Evolutionary conservation across 2,797 vertebrate species (phyloP).

Genomic region (Poeciliopsis paucimaculata): DNA sequence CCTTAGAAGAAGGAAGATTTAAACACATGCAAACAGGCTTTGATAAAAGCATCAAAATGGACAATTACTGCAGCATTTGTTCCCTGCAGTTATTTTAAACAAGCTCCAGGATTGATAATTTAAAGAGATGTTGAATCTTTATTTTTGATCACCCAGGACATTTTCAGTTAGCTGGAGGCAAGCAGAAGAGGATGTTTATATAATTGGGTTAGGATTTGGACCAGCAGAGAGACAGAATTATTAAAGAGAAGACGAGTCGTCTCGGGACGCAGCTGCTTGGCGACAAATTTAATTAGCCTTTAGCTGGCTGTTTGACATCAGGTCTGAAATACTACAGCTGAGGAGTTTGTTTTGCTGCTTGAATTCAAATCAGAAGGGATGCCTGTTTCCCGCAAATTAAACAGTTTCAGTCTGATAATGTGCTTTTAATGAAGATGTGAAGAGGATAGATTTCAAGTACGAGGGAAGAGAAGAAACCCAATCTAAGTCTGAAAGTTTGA

Average conservation of each 20-base stretch:
- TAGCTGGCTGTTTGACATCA: constrained; percentile 19
- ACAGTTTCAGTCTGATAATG: not conserved
- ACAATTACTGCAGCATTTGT: not conserved
- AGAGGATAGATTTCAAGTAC: not conserved
- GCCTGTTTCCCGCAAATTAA: constrained; percentile 14
- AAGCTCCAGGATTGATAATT: not conserved
- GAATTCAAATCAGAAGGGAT: constrained; percentile 11
- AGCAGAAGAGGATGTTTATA: constrained; percentile 31
- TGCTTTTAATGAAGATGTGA: not conserved
- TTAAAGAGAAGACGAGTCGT: constrained; percentile 15
- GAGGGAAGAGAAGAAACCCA: not conserved
- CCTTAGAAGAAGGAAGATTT: not conserved
- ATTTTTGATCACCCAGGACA: constrained; percentile 29
- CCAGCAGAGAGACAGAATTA: constrained; percentile 23
- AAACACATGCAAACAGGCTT: constrained; percentile 17
- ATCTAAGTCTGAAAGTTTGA: not conserved
- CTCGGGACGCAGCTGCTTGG: constrained; percentile 18
- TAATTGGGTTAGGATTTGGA: constrained; percentile 48
- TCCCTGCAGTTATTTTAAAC: constrained; percentile 4
- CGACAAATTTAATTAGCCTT: constrained; percentile 35
- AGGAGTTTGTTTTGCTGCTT: constrained; percentile 8
- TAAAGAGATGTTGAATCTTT: constrained; percentile 6
- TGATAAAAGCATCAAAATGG: constrained; percentile 22
- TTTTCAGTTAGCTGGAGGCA: constrained; percentile 32
- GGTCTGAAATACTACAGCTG: constrained; percentile 13